Conservation (phyloP, 2,888 invertebrate species). For the Polydrusus tereticollis region DNA sequence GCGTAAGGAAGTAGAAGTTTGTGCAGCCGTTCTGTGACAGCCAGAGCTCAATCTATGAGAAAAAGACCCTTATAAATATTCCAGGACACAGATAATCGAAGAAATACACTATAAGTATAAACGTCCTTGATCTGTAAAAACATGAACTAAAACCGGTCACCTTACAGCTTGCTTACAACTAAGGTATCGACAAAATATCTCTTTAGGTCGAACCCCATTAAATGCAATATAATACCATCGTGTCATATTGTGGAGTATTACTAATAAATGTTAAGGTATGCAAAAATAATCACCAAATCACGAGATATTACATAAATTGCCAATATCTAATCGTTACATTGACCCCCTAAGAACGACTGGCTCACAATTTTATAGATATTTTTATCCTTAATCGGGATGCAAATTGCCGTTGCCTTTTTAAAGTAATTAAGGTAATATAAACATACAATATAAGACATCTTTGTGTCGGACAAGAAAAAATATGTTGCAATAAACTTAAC, state of each 20-base stretch:
- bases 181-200: too few relatives aligned
- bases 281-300: neutral
- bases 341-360: neutral
- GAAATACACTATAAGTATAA: too few relatives aligned
- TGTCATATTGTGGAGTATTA: neutral
- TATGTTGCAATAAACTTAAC: neutral
- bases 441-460: neutral
- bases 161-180: too few relatives aligned
- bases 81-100: too few relatives aligned
- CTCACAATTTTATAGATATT: neutral
- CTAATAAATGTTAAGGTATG: neutral
- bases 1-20: too few relatives aligned
- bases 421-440: neutral
- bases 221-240: too few relatives aligned
- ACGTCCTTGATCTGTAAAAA: too few relatives aligned
- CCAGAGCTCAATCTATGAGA: too few relatives aligned
- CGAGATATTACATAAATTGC: slow-evolving; percentile 13
- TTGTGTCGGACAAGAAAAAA: neutral
- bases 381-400: neutral
- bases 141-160: too few relatives aligned
- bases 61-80: too few relatives aligned
- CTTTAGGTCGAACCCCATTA: too few relatives aligned
- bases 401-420: neutral
- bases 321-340: neutral
- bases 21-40: too few relatives aligned